These are phyloP conservation scores for Sthenelais limicola DNA, from an alignment of 2,888 invertebrate species.

Conservation along the genomic window DNA sequence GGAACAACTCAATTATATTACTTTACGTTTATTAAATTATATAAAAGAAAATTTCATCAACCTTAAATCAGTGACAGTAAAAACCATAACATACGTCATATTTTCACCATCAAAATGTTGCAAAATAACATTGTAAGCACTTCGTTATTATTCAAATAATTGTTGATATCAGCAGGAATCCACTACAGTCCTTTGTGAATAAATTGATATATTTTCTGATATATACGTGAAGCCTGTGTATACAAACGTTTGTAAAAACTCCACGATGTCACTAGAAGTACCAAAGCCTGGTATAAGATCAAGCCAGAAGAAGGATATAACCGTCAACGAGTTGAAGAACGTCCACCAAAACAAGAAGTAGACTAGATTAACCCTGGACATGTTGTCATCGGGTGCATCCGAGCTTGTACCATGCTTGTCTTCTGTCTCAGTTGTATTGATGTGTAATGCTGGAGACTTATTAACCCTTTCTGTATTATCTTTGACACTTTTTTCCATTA, in stretches of 20 bases:
- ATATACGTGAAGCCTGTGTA: too few relatives aligned
- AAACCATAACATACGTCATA: too few relatives aligned
- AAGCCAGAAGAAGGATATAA: slow-evolving; percentile 56
- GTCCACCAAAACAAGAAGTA: slow-evolving; percentile 59
- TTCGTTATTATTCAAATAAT: too few relatives aligned
- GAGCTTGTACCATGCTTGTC: background rate
- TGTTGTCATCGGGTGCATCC: background rate
- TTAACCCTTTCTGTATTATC: background rate
- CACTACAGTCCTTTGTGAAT: too few relatives aligned
- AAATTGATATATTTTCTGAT: too few relatives aligned
- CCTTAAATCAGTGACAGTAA: too few relatives aligned
- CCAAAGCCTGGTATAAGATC: slow-evolving; percentile 62
- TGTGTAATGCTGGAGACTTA: background rate
- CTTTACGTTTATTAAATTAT: too few relatives aligned
- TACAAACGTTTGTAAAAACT: slow-evolving; percentile 42
- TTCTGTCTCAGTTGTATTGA: background rate
- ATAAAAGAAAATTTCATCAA: too few relatives aligned
- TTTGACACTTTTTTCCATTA: slow-evolving; percentile 55
- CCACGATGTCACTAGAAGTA: slow-evolving; percentile 46
- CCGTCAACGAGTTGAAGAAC: slow-evolving; percentile 50
- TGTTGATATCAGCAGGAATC: too few relatives aligned
- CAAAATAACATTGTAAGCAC: too few relatives aligned
- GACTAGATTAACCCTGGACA: slow-evolving; percentile 51
- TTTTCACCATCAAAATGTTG: too few relatives aligned
- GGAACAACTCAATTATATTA: too few relatives aligned